phyloP scores from a whole-genome alignment of 2,888 invertebrate species.

The Apotomis turbidana region DNA sequence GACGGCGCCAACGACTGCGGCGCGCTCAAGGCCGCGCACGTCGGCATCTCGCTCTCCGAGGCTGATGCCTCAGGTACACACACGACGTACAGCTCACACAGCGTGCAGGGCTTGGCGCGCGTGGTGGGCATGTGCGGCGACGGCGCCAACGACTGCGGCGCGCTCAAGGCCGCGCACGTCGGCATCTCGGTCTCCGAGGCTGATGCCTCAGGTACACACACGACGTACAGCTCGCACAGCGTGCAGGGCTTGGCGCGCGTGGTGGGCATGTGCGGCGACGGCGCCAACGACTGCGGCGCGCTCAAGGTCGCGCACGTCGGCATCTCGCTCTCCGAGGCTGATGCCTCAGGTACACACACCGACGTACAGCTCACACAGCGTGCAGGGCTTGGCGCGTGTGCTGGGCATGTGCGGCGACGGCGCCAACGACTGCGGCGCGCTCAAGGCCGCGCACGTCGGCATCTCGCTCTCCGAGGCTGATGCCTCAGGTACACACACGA shows the following conservation, averaged over 20 bases:
- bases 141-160: slow-evolving; percentile 93
- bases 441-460: slow-evolving; percentile 94
- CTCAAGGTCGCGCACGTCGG: slow-evolving; percentile 91
- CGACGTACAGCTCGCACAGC: neutral
- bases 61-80: slow-evolving; percentile 88
- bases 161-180: no score
- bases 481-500: slow-evolving; percentile 36
- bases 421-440: slow-evolving; percentile 94
- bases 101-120: no score
- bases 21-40: slow-evolving; percentile 51
- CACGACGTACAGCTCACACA: slow-evolving; percentile 69
- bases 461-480: slow-evolving; percentile 95
- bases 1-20: slow-evolving; percentile 83
- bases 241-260: no score
- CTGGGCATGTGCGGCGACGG: slow-evolving; percentile 91
- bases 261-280: slow-evolving; percentile 78
- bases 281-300: slow-evolving; percentile 91
- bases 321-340: slow-evolving; percentile 90
- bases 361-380: slow-evolving; percentile 83
- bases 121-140: no score
- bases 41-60: slow-evolving; percentile 87
- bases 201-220: slow-evolving; percentile 69
- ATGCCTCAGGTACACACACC: slow-evolving; percentile 71
- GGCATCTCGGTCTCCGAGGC: slow-evolving; percentile 87
- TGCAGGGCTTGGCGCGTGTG: slow-evolving; percentile 88